Evolutionary conservation across 2,888 invertebrate species (phyloP).

Genomic region (Ichneumon xanthorius): DNA sequence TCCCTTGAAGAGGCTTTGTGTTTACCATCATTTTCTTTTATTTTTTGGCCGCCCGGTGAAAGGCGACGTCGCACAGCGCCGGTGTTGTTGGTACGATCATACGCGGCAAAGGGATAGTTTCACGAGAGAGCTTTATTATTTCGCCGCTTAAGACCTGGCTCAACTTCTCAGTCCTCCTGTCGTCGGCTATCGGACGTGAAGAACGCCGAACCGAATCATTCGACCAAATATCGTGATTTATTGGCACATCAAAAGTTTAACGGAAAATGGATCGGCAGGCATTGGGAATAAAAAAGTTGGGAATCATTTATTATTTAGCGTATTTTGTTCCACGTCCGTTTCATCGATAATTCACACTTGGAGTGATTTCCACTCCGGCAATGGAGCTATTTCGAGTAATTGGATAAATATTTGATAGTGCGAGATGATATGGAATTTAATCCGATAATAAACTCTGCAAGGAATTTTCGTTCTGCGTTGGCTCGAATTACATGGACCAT

Average conservation of each 20-base stretch:
- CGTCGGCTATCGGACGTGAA: conserved; percentile 44
- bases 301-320: neutral
- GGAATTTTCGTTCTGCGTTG: neutral
- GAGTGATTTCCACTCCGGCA: neutral
- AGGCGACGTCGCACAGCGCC: conserved; percentile 1
- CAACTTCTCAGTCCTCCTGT: conserved; percentile 47
- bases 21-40: conserved; percentile 4
- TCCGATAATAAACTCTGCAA: neutral
- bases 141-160: conserved; percentile 45
- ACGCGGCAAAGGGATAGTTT: conserved; percentile 23
- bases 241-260: conserved; percentile 23
- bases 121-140: conserved; percentile 52
- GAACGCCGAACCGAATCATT: conserved; percentile 54
- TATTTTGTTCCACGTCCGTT: neutral
- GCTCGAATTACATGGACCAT: neutral
- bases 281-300: neutral
- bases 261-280: neutral
- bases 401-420: neutral
- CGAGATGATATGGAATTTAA: neutral
- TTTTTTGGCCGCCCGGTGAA: conserved; percentile 19
- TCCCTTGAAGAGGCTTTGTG: neutral
- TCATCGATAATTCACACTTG: neutral
- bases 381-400: neutral
- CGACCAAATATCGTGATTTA: conserved; percentile 42
- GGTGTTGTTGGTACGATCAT: conserved; percentile 29